Conservation (phyloP, 1,140 invertebrate species). For the Ceratosolen solmsi region DNA sequence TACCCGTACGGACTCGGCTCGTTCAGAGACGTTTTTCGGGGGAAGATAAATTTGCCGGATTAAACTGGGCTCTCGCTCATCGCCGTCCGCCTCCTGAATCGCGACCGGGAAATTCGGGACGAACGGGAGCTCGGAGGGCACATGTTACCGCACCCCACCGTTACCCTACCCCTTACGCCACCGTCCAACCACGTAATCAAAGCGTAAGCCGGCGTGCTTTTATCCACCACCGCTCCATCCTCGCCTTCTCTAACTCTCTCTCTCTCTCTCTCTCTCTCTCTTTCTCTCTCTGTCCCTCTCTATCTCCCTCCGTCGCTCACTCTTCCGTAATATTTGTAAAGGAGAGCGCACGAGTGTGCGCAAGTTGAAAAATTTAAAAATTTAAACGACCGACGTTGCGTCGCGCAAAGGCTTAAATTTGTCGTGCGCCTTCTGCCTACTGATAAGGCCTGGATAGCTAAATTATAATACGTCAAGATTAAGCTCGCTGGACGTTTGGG, state of each 20-base stretch:
- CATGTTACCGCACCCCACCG: conserved; percentile 17
- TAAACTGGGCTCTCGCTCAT: conserved; percentile 45
- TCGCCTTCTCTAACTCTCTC: too few relatives aligned
- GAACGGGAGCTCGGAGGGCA: conserved; percentile 45
- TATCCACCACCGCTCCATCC: too few relatives aligned
- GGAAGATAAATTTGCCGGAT: conserved; percentile 59
- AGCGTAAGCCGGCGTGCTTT: neutral
- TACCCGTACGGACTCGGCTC: conserved; percentile 48
- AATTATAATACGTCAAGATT: neutral
- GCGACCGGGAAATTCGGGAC: conserved; percentile 53
- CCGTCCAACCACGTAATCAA: neutral
- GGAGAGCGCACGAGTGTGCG: too few relatives aligned
- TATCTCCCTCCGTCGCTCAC: too few relatives aligned
- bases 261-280: too few relatives aligned
- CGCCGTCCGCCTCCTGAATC: conserved; percentile 11
- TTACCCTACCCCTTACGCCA: too few relatives aligned
- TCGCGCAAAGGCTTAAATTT: neutral
- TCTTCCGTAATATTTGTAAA: too few relatives aligned
- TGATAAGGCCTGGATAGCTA: neutral
- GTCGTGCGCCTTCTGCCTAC: neutral
- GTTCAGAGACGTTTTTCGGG: conserved; percentile 52
- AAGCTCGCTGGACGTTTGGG: neutral
- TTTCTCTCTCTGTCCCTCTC: too few relatives aligned
- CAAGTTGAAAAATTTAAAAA: too few relatives aligned
- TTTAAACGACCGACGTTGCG: too few relatives aligned